Conservation (phyloP, 1,140 invertebrate species). For the Goniozus legneri region DNA sequence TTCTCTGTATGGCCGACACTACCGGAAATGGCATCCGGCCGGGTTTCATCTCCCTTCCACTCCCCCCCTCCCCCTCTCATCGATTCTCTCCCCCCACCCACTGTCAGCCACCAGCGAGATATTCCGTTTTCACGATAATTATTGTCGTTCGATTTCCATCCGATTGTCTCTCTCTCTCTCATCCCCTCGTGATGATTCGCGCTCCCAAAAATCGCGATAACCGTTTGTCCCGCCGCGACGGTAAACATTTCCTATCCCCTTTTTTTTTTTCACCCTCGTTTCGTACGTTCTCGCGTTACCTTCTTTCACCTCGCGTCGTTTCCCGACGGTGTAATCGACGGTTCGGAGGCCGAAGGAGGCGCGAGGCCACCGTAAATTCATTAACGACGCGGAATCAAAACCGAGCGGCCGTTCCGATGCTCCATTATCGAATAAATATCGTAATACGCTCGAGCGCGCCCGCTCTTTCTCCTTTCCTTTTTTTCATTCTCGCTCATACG, state of each 20-base stretch:
- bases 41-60: slow-evolving; percentile 31
- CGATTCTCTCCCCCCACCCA: slow-evolving; percentile 15
- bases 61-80: slow-evolving; percentile 13
- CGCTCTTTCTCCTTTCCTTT: too few species aligned
- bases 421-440: slow-evolving; percentile 26
- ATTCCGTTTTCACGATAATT: slow-evolving; percentile 55
- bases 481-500: slow-evolving; percentile 32
- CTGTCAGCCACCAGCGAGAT: slow-evolving; percentile 38
- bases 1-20: slow-evolving; percentile 28
- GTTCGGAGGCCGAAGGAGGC: not conserved
- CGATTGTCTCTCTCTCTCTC: slow-evolving; percentile 14
- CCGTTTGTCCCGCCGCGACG: slow-evolving; percentile 28
- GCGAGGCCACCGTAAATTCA: slow-evolving; percentile 11
- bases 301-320: not conserved
- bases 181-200: slow-evolving; percentile 13
- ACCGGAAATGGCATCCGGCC: slow-evolving; percentile 52
- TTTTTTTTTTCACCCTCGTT: not conserved
- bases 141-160: slow-evolving; percentile 50
- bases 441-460: slow-evolving; percentile 34
- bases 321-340: not conserved
- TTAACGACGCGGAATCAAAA: slow-evolving; percentile 26
- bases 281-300: not conserved
- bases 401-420: slow-evolving; percentile 22
- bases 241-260: slow-evolving; percentile 24
- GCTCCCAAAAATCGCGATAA: slow-evolving; percentile 25